These are phyloP conservation scores for Hydriomena furcata DNA, from an alignment of 2,888 invertebrate genomes.

Conservation along the genomic window DNA sequence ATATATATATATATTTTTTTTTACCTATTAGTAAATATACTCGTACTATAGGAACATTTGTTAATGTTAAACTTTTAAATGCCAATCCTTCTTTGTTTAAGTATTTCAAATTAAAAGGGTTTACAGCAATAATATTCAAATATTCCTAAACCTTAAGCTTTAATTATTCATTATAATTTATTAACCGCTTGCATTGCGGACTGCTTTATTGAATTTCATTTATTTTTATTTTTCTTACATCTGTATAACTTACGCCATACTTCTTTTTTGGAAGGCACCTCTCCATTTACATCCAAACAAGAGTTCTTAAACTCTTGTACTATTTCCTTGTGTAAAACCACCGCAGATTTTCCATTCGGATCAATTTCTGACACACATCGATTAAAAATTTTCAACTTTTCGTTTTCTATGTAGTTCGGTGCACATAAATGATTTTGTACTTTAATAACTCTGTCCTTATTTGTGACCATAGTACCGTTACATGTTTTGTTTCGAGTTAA, in stretches of 20 bases:
- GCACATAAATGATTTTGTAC: slow-evolving; percentile 1
- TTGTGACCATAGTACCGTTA: neutral
- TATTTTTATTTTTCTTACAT: neutral
- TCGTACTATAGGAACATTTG: too few relatives aligned
- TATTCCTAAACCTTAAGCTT: too few relatives aligned
- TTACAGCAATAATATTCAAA: too few relatives aligned
- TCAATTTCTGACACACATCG: neutral
- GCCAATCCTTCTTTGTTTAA: too few relatives aligned
- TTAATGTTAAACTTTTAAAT: too few relatives aligned
- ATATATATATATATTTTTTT: too few relatives aligned
- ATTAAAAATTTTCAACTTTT: slow-evolving; percentile 2
- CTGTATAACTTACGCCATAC: slow-evolving; percentile 1
- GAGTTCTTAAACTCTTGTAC: neutral
- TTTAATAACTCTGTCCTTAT: neutral
- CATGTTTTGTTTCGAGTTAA: neutral
- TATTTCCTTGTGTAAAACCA: slow-evolving; percentile 1
- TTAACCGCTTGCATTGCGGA: too few relatives aligned
- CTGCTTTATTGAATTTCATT: too few relatives aligned
- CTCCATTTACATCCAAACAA: slow-evolving; percentile 1
- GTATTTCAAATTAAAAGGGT: too few relatives aligned
- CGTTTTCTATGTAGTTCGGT: neutral
- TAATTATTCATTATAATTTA: too few relatives aligned
- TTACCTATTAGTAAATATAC: too few relatives aligned
- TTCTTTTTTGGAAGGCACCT: slow-evolving; percentile 1
- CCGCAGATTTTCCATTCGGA: neutral